Percentiles rank a stretch among this genome's conserved stretches.
These are phyloP conservation scores for Agrotis segetum DNA, from an alignment of 2,888 invertebrate species.

Conservation along the genomic window DNA sequence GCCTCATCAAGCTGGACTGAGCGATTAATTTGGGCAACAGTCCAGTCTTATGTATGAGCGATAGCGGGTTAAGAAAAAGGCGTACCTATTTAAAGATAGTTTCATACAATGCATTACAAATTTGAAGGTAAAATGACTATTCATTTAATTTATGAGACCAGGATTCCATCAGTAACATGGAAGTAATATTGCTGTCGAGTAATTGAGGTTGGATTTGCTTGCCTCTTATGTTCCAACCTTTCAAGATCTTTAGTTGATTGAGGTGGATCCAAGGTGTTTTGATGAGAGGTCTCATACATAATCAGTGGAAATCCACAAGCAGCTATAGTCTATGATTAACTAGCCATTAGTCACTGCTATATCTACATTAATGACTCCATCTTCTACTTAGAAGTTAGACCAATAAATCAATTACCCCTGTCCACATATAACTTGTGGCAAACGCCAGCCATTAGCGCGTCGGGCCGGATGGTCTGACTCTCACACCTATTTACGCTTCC, in stretches of 20 bases:
- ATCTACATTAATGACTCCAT: conserved; percentile 25
- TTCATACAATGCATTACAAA: too few species aligned
- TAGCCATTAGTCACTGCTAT: conserved; percentile 34
- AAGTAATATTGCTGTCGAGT: not conserved
- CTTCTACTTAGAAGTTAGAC: conserved; percentile 36
- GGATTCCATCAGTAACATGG: not conserved
- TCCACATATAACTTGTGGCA: conserved; percentile 68
- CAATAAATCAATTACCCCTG: conserved; percentile 47
- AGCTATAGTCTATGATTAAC: not conserved
- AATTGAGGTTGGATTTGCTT: not conserved
- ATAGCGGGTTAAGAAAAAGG: conserved; percentile 49
- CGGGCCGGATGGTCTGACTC: conserved; percentile 89
- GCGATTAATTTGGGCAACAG: conserved; percentile 82
- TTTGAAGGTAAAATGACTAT: not conserved
- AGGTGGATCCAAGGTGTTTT: not conserved
- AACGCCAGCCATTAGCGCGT: conserved; percentile 79
- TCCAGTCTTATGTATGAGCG: conserved; percentile 59
- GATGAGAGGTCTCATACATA: too few species aligned
- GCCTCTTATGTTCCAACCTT: not conserved
- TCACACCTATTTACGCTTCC: conserved; percentile 90
- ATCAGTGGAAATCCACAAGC: conserved; percentile 5
- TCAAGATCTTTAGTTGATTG: not conserved
- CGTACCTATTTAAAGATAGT: too few species aligned
- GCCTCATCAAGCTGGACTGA: conserved; percentile 81
- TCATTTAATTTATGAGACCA: not conserved